A percentile compares a stretch with the other conserved stretches of the same genome.
phyloP scores from a whole-genome alignment of 2,113 vertebrate species.

The Psittacus erithacus region DNA sequence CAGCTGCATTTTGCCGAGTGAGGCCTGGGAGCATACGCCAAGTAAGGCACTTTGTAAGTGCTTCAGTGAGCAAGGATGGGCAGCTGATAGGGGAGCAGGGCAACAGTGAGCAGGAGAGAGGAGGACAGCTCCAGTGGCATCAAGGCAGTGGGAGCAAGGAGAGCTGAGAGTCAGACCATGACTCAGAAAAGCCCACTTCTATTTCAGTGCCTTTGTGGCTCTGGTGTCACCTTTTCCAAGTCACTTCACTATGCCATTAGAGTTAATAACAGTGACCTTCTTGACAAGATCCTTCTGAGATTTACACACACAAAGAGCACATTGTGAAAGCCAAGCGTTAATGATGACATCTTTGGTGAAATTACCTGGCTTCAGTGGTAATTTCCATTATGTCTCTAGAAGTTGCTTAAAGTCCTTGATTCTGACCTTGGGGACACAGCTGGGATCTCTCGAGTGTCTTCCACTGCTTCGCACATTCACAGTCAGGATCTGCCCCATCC shows the following conservation, averaged over 20 bases:
- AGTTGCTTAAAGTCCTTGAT: background rate
- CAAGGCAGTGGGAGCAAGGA: rapidly evolving
- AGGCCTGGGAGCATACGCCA: background rate
- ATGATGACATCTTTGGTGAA: background rate
- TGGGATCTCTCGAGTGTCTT: background rate
- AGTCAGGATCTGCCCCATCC: background rate
- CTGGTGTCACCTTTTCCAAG: background rate
- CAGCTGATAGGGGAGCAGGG: background rate
- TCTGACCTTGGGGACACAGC: background rate
- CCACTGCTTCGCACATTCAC: background rate
- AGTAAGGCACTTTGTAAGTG: background rate
- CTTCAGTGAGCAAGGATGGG: background rate
- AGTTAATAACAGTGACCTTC: background rate
- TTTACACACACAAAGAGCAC: background rate
- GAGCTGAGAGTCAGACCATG: background rate
- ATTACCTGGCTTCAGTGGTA: background rate
- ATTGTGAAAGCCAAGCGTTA: background rate
- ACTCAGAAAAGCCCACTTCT: background rate
- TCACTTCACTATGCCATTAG: background rate
- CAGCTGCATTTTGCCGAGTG: background rate
- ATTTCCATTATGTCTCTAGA: background rate
- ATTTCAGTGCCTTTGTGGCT: background rate
- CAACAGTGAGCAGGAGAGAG: background rate
- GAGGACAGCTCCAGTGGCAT: background rate
- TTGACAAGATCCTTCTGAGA: background rate